phyloP scores from a whole-genome alignment of 2,888 invertebrate genomes.

The Enoplolaimus lenunculus region DNA sequence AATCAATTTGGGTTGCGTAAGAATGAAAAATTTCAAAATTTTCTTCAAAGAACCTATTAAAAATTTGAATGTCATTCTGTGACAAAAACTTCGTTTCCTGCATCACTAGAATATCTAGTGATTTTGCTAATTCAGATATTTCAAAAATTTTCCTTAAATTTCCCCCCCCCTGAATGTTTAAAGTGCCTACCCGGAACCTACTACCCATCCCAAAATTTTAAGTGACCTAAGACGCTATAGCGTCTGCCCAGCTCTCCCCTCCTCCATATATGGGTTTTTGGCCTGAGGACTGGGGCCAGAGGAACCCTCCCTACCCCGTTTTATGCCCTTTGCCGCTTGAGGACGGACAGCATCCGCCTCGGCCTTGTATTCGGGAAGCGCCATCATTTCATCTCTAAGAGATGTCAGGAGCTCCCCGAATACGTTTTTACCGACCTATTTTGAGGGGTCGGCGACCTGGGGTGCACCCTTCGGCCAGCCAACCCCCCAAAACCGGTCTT shows the following conservation, averaged over 20 bases:
- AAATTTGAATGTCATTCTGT: neutral
- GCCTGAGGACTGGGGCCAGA: neutral
- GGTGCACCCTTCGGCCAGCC: neutral
- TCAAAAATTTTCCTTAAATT: neutral
- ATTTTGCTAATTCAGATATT: neutral
- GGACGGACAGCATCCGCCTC: no score
- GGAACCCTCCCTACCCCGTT: no score
- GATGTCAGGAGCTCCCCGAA: constrained; percentile 5
- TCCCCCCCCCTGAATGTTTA: neutral
- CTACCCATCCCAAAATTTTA: neutral
- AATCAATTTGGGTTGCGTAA: neutral
- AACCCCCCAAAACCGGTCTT: neutral
- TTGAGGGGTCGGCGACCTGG: neutral
- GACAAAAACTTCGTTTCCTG: neutral
- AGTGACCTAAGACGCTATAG: no score
- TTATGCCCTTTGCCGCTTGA: no score
- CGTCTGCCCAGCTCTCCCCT: no score
- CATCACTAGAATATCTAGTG: neutral
- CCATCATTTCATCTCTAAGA: neutral
- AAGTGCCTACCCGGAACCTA: neutral
- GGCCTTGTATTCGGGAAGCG: neutral
- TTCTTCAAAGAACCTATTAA: neutral
- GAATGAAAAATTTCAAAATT: neutral
- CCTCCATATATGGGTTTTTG: neutral
- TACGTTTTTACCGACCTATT: neutral